A percentile compares a stretch with the other conserved stretches of the same genome.
These are phyloP conservation scores for Tachypleus tridentatus DNA, from an alignment of 1,140 invertebrate genomes.

Conservation along the genomic window DNA sequence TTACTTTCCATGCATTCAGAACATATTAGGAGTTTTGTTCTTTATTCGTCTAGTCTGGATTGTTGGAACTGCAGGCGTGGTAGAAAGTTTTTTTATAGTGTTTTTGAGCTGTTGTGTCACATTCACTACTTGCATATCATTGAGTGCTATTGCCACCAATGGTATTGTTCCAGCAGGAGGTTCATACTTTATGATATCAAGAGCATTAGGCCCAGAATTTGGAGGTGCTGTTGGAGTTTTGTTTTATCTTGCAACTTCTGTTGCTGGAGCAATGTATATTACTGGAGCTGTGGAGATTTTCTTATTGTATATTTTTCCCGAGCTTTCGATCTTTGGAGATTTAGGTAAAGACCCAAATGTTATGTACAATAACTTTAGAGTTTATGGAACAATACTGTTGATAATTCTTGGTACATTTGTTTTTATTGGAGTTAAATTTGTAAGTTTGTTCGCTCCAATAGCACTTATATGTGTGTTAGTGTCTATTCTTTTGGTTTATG, in stretches of 20 bases:
- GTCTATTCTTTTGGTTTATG: slow-evolving; percentile 90
- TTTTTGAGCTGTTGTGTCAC: slow-evolving; percentile 64
- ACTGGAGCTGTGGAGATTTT: slow-evolving; percentile 97
- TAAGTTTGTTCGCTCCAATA: slow-evolving; percentile 96
- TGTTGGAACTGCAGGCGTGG: slow-evolving; percentile 89
- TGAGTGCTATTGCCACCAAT: slow-evolving; percentile 99
- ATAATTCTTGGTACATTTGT: slow-evolving; percentile 86
- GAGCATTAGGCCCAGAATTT: slow-evolving; percentile 94
- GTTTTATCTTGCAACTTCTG: slow-evolving; percentile 95
- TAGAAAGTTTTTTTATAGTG: slow-evolving; percentile 89
- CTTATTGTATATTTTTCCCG: slow-evolving; percentile 87
- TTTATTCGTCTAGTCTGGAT: slow-evolving; percentile 99
- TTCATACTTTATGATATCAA: slow-evolving; percentile 98
- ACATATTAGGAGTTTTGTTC: slow-evolving; percentile 97
- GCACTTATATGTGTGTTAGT: slow-evolving; percentile 91
- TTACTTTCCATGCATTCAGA: slow-evolving; percentile 96
- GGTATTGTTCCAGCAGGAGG: slow-evolving; percentile 96
- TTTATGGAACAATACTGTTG: slow-evolving; percentile 85
- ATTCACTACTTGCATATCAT: slow-evolving; percentile 63
- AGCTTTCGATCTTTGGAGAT: slow-evolving; percentile 86
- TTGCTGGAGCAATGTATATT: slow-evolving; percentile 98
- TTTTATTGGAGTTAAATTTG: slow-evolving; percentile 93
- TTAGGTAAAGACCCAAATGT: slow-evolving; percentile 68
- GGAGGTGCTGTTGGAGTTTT: slow-evolving; percentile 96
- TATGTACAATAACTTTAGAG: slow-evolving; percentile 96